These are phyloP conservation scores for Caenorhabditis sp. DNA, from an alignment of 2,888 invertebrate genomes.

Conservation along the genomic window DNA sequence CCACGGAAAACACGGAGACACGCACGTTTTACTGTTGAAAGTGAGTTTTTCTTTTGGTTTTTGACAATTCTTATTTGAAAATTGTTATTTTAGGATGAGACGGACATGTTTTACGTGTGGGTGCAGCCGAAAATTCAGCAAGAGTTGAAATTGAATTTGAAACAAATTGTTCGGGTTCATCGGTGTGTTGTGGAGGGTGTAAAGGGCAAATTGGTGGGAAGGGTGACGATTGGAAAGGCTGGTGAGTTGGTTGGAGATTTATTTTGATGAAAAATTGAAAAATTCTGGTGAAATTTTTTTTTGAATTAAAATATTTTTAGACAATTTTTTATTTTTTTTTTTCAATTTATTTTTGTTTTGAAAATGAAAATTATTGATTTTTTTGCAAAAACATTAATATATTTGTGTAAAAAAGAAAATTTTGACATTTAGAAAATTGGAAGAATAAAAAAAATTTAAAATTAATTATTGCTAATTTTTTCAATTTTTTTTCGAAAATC, in stretches of 20 bases:
- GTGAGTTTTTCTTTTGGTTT: constrained; percentile 17
- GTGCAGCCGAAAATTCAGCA: constrained; percentile 5
- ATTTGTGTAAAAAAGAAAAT: too few species aligned
- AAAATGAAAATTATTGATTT: too few species aligned
- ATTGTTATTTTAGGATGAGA: constrained; percentile 32
- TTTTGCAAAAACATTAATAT: too few species aligned
- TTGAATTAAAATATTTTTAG: background rate
- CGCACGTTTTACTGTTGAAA: constrained; percentile 28
- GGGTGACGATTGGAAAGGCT: constrained; percentile 17
- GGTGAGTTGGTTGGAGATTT: constrained; percentile 7
- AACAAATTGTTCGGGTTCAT: constrained; percentile 47
- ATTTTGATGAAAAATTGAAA: background rate
- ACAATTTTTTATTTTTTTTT: constrained; percentile 2
- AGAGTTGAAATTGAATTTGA: constrained; percentile 12
- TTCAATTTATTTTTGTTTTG: background rate
- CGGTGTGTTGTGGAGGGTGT: background rate
- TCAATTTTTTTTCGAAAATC: background rate
- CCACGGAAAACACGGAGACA: constrained; percentile 1
- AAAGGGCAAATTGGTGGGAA: background rate
- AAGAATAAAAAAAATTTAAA: too few species aligned
- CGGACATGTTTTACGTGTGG: constrained; percentile 17
- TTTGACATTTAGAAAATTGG: too few species aligned
- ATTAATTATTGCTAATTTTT: too few species aligned
- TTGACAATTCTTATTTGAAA: too few species aligned
- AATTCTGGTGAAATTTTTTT: background rate